phyloP scores from a whole-genome alignment of 2,113 vertebrate species.

The Calyptommatus sinebrachiatus region DNA sequence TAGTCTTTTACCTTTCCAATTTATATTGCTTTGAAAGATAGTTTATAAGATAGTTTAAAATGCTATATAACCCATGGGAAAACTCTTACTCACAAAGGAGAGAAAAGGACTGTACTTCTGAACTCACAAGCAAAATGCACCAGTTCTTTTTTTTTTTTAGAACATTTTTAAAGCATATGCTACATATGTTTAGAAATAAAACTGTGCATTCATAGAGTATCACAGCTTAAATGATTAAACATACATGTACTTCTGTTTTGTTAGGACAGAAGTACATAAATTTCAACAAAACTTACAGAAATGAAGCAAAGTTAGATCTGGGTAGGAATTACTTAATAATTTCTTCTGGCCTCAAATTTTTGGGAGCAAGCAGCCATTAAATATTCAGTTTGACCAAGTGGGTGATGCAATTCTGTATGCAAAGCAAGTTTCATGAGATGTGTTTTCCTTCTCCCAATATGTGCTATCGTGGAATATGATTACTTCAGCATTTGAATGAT shows the following conservation, averaged over 20 bases:
- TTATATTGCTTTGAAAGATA: slow-evolving; percentile 27
- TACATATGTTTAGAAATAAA: slow-evolving; percentile 5
- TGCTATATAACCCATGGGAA: slow-evolving; percentile 20
- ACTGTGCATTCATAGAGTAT: not conserved
- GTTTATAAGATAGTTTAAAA: slow-evolving; percentile 34
- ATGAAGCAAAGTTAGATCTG: not conserved
- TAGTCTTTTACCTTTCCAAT: slow-evolving; percentile 24
- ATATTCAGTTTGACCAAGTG: not conserved
- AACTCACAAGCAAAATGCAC: slow-evolving; percentile 2
- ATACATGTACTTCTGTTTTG: not conserved
- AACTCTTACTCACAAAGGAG: not conserved
- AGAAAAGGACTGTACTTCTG: slow-evolving; percentile 13
- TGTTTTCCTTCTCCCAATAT: not conserved
- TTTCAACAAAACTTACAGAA: not conserved
- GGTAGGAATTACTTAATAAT: slow-evolving; percentile 2
- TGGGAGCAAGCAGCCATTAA: not conserved
- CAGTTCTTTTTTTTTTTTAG: not conserved
- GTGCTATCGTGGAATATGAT: not conserved
- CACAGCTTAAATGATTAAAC: not conserved
- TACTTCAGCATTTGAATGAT: not conserved
- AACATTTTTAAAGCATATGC: not conserved
- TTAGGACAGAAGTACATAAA: not conserved
- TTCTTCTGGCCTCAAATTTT: not conserved
- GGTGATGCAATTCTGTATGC: not conserved
- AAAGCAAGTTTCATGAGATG: not conserved